A percentile compares a stretch with the other conserved stretches of the same genome.
phyloP scores from a whole-genome alignment of 2,113 vertebrate genomes.

The Promerops cafer region DNA sequence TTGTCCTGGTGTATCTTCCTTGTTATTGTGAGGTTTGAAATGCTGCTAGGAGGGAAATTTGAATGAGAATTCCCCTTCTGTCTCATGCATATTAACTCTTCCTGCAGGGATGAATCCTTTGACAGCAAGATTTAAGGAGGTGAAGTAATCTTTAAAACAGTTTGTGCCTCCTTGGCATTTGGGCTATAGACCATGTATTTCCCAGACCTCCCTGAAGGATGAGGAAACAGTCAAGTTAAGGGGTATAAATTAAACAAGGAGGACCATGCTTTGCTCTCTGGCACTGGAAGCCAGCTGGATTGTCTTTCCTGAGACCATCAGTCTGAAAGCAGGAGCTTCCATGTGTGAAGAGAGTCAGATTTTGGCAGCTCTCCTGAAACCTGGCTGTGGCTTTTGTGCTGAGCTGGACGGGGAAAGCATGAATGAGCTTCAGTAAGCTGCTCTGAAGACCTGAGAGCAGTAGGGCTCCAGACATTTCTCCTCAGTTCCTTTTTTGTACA shows the following conservation, averaged over 20 bases:
- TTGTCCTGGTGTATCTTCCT: neutral
- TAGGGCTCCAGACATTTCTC: neutral
- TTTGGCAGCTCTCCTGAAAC: neutral
- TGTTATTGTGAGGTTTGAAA: neutral
- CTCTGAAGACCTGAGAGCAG: neutral
- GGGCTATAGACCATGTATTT: rapidly evolving
- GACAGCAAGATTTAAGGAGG: neutral
- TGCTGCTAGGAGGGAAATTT: neutral
- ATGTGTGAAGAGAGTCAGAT: rapidly evolving
- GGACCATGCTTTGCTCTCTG: neutral
- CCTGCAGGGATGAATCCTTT: neutral
- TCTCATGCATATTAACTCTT: rapidly evolving
- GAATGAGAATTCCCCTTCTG: neutral
- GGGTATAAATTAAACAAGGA: neutral
- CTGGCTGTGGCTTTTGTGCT: neutral
- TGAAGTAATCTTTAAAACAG: neutral
- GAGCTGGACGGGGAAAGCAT: neutral
- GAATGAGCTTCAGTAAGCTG: neutral
- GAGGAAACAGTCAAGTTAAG: neutral
- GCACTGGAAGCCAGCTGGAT: neutral
- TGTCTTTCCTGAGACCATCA: neutral
- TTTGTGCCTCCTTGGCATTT: neutral
- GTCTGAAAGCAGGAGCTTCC: neutral
- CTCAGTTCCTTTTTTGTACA: neutral
- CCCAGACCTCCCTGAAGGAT: neutral